Percentiles rank a stretch among this genome's conserved stretches.
Conservation (phyloP, 2,888 invertebrate species). For the Stenodema calcarata region DNA sequence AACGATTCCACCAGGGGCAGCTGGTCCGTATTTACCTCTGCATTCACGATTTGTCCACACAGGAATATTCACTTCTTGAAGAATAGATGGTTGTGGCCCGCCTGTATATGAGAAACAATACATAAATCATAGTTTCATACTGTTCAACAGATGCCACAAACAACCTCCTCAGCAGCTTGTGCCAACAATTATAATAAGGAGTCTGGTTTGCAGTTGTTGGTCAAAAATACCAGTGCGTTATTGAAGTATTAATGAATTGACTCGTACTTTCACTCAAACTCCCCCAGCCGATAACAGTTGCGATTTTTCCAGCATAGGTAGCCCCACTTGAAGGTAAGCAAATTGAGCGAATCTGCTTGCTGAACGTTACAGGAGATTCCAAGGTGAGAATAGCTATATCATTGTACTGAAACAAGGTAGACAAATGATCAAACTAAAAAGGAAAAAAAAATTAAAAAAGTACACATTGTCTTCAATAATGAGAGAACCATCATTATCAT, state of each 20-base stretch:
- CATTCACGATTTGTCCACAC: conserved; percentile 84
- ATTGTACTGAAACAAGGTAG: conserved; percentile 71
- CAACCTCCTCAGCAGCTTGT: no score
- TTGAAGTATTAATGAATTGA: neutral
- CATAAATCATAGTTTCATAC: neutral
- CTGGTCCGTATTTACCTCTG: conserved; percentile 78
- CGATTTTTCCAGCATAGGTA: conserved; percentile 72
- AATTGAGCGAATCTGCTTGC: conserved; percentile 75
- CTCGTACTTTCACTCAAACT: conserved; percentile 77
- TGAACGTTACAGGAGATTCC: conserved; percentile 76
- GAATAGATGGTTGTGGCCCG: conserved; percentile 79
- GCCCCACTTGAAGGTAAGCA: conserved; percentile 70
- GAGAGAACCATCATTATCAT: no score
- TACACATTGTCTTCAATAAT: no score
- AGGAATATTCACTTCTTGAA: conserved; percentile 84
- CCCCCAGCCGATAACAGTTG: conserved; percentile 89
- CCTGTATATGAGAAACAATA: conserved; percentile 63
- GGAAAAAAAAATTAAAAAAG: no score
- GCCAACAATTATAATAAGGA: no score
- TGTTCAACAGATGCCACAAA: no score
- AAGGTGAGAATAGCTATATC: conserved; percentile 83
- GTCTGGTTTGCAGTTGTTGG: no score
- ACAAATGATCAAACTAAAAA: neutral
- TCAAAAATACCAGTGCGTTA: no score
- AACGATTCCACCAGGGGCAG: conserved; percentile 89